These are phyloP conservation scores for Leptarthrus brevirostris DNA, from an alignment of 2,888 invertebrate genomes.

Conservation along the genomic window DNA sequence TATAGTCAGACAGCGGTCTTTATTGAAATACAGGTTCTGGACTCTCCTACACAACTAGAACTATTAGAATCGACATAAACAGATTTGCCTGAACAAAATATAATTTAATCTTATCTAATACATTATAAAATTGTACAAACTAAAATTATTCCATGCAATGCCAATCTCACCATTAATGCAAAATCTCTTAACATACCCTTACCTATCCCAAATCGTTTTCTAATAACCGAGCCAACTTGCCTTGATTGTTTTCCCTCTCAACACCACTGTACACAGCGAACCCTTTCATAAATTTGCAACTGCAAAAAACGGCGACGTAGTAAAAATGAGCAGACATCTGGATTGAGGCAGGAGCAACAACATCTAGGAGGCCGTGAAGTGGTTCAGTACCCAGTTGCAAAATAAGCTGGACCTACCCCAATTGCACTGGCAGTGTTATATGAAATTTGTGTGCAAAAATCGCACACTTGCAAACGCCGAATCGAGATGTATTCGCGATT, in stretches of 20 bases:
- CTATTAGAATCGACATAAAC: too few relatives aligned
- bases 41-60: too few relatives aligned
- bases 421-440: neutral
- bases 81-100: too few relatives aligned
- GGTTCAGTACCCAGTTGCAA: constrained; percentile 9
- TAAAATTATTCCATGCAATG: too few relatives aligned
- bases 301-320: constrained; percentile 5
- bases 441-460: constrained; percentile 30
- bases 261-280: neutral
- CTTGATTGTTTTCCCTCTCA: neutral
- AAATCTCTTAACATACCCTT: too few relatives aligned
- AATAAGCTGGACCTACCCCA: constrained; percentile 40
- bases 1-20: too few relatives aligned
- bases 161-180: too few relatives aligned
- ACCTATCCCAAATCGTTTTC: constrained; percentile 26
- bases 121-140: too few relatives aligned
- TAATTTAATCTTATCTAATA: too few relatives aligned
- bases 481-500: neutral
- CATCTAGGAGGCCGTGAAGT: constrained; percentile 23
- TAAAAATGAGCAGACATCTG: neutral
- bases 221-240: neutral
- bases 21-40: too few relatives aligned
- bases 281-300: constrained; percentile 16
- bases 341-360: neutral
- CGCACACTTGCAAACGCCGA: neutral